Evolutionary conservation across 2,113 vertebrate genomes (phyloP).

Genomic region (Callipepla californica): DNA sequence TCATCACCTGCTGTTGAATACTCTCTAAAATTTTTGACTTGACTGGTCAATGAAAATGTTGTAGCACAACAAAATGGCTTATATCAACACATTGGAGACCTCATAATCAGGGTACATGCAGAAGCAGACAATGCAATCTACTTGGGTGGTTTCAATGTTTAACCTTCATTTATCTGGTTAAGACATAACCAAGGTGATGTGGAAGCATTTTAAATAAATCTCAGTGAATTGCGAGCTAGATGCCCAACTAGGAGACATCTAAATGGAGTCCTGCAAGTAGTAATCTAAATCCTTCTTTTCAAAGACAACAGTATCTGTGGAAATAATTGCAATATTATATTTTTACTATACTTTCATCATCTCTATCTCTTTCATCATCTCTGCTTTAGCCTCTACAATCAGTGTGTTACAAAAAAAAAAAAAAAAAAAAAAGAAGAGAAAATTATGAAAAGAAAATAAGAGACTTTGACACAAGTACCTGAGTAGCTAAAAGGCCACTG

Average conservation of each 20-base stretch:
- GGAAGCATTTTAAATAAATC: not conserved
- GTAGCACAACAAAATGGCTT: not conserved
- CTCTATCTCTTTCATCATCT: not conserved
- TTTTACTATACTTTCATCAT: not conserved
- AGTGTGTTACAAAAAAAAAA: not conserved
- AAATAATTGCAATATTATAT: not conserved
- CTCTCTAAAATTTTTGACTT: conserved; percentile 1
- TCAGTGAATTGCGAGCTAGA: not conserved
- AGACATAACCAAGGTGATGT: not conserved
- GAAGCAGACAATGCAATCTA: not conserved
- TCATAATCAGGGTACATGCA: not conserved
- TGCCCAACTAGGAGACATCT: not conserved
- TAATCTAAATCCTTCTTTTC: not conserved
- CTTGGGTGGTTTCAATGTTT: not conserved
- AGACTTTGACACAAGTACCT: not conserved
- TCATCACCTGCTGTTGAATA: conserved; percentile 47
- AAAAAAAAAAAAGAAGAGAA: not conserved
- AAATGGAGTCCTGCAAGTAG: not conserved
- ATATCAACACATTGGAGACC: not conserved
- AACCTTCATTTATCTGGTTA: not conserved
- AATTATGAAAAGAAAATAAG: not conserved
- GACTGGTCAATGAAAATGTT: not conserved
- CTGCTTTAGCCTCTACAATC: not conserved
- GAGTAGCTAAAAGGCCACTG: not conserved
- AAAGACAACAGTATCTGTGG: not conserved